Evolutionary conservation across 2,888 invertebrate genomes (phyloP).

Genomic region (Lochmaea crataegi): DNA sequence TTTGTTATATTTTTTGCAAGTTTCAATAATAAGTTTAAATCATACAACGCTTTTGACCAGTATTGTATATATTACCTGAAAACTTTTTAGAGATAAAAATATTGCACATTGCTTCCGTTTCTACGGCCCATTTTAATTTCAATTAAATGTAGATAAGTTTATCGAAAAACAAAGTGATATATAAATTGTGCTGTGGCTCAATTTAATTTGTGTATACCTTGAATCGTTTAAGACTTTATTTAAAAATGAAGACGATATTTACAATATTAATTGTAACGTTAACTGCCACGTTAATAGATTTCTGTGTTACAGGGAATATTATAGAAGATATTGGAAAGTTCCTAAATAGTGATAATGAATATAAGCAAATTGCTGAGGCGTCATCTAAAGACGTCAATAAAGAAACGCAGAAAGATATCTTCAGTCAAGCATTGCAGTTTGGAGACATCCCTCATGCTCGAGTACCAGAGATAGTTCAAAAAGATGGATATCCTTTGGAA

Average conservation of each 20-base stretch:
- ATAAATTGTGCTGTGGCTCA: not conserved
- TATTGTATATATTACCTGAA: not conserved
- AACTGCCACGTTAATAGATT: not conserved
- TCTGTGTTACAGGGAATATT: not conserved
- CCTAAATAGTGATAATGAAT: not conserved
- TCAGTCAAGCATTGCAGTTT: not conserved
- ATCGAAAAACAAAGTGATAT: not conserved
- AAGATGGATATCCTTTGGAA: conserved; percentile 63
- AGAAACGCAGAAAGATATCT: not conserved
- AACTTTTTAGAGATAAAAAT: not conserved
- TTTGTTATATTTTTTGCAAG: too few relatives aligned
- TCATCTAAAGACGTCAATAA: not conserved
- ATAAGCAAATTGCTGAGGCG: not conserved
- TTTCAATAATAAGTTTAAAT: too few relatives aligned
- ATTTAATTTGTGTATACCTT: not conserved
- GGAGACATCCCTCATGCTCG: not conserved
- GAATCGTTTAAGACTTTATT: not conserved
- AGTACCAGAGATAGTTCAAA: conserved; percentile 26
- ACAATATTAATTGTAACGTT: not conserved
- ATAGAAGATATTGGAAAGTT: not conserved
- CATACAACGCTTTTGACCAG: not conserved
- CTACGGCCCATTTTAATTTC: not conserved
- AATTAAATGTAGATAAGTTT: conserved; percentile 2
- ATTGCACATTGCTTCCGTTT: not conserved
- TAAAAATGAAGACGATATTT: not conserved